phyloP scores from a whole-genome alignment of 2,113 vertebrate species.

The Geococcyx californianus region DNA sequence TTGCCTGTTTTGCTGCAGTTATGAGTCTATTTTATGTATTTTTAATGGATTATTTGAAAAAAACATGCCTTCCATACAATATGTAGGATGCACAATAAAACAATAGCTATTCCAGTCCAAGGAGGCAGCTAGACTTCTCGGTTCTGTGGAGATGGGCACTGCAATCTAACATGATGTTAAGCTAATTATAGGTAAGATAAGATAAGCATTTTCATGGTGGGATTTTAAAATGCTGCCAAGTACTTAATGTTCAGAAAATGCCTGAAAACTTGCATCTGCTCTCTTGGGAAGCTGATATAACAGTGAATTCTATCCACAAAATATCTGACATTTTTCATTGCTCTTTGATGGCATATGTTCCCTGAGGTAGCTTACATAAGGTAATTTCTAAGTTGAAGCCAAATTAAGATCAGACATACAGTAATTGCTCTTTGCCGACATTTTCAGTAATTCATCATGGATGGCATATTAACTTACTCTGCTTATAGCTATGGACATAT shows the following conservation, averaged over 20 bases:
- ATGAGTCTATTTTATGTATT: background rate
- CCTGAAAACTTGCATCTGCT: slow-evolving; percentile 28
- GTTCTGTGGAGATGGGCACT: background rate
- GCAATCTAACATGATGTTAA: background rate
- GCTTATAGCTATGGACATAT: background rate
- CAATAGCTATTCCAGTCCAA: background rate
- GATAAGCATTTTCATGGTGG: background rate
- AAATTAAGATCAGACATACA: slow-evolving; percentile 13
- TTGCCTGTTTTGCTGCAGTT: background rate
- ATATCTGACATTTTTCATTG: slow-evolving; percentile 17
- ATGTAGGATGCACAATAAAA: background rate
- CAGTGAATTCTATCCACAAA: background rate
- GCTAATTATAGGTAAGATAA: slow-evolving; percentile 8
- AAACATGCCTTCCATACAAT: background rate
- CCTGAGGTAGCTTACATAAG: slow-evolving; percentile 3
- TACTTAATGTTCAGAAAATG: slow-evolving; percentile 10
- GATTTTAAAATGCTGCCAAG: background rate
- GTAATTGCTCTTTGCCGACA: background rate
- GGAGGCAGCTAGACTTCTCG: background rate
- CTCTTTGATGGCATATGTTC: slow-evolving; percentile 14
- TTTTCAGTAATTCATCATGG: background rate
- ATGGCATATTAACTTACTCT: background rate
- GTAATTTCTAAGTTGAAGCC: slow-evolving; percentile 11
- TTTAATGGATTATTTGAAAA: background rate
- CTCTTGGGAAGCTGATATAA: background rate